Evolutionary conservation across 1,140 invertebrate species (phyloP).

Genomic region (Bombus confusus): DNA sequence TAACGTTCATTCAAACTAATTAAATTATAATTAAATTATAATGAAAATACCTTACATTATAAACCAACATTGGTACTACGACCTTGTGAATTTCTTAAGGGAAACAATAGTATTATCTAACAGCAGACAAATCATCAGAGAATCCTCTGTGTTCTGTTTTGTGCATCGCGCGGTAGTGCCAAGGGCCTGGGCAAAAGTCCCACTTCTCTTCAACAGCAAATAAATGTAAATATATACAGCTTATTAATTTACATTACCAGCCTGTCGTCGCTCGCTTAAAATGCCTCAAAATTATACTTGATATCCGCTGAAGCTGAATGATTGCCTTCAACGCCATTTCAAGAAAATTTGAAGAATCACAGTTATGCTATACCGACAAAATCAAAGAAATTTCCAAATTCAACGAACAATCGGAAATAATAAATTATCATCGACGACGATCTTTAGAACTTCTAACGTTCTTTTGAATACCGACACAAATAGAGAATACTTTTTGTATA

Average conservation of each 20-base stretch:
- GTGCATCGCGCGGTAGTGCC: neutral
- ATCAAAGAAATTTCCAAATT: too few relatives aligned
- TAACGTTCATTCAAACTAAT: too few relatives aligned
- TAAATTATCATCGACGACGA: too few relatives aligned
- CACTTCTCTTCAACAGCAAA: neutral
- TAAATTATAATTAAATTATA: too few relatives aligned
- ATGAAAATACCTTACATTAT: too few relatives aligned
- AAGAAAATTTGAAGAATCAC: too few relatives aligned
- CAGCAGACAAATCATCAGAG: neutral
- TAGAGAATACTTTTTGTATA: neutral
- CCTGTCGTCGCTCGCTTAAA: neutral
- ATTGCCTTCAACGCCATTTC: neutral
- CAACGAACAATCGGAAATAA: too few relatives aligned
- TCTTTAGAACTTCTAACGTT: too few relatives aligned
- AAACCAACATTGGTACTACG: too few relatives aligned
- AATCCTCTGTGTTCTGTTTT: neutral
- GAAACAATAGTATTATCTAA: neutral
- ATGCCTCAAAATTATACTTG: neutral
- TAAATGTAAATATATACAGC: neutral
- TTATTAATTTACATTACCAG: neutral
- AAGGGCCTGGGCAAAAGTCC: constrained; percentile 23
- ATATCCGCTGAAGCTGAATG: neutral
- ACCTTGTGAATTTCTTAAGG: neutral
- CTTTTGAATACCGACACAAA: neutral
- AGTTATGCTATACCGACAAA: too few relatives aligned